Percentiles rank a stretch among this genome's conserved stretches.
Conservation (phyloP, 1,140 invertebrate genomes). For the Eurytemora carolleeae region DNA sequence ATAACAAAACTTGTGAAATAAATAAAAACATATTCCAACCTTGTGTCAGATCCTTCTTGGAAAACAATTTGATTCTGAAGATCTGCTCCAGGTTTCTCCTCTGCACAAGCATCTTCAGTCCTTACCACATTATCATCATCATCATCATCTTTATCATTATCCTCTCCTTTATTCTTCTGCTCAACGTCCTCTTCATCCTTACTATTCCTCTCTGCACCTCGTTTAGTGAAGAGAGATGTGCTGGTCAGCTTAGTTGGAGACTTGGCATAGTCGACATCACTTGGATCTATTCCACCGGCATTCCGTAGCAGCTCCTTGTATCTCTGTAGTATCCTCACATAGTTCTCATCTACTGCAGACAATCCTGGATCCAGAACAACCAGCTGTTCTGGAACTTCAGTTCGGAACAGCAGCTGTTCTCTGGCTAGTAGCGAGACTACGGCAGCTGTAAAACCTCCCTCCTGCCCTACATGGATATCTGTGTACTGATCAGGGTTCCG, state of each 20-base stretch:
- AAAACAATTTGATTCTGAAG: not conserved
- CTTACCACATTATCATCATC: too few species aligned
- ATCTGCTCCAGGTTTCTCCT: too few species aligned
- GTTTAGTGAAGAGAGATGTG: too few species aligned
- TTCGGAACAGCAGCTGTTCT: constrained; percentile 27
- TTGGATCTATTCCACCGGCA: constrained; percentile 16
- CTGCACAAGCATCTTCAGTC: too few species aligned
- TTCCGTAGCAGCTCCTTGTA: constrained; percentile 14
- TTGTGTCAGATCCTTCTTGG: constrained; percentile 1
- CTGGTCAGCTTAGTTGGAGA: not conserved
- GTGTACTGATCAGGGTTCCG: constrained; percentile 8
- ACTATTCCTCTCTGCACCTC: too few species aligned
- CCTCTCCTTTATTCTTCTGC: too few species aligned
- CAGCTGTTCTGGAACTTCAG: constrained; percentile 37
- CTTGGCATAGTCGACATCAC: not conserved
- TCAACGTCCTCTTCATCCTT: too few species aligned
- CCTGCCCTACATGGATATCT: not conserved
- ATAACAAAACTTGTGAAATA: too few species aligned
- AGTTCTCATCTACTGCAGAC: constrained; percentile 30
- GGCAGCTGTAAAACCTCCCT: constrained; percentile 24
- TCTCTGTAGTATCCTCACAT: constrained; percentile 25
- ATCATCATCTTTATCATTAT: too few species aligned
- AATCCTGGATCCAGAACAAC: constrained; percentile 36
- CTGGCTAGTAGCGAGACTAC: constrained; percentile 21
- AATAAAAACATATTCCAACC: too few species aligned